Conservation (phyloP, 2,888 invertebrate genomes). For the Xestia c-nigrum region DNA sequence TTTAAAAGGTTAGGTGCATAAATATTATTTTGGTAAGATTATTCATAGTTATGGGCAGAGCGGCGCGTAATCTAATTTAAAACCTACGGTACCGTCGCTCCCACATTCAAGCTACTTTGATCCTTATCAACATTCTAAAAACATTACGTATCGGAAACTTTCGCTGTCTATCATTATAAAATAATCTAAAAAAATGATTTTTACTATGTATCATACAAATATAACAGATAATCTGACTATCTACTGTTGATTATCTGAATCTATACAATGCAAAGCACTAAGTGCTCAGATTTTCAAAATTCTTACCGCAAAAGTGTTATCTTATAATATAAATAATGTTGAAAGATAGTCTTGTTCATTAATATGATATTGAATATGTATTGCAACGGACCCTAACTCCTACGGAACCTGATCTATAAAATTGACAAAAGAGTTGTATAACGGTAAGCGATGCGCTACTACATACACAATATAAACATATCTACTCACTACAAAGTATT, state of each 20-base stretch:
- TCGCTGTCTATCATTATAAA: constrained; percentile 5
- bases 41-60: constrained; percentile 15
- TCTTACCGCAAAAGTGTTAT: constrained; percentile 17
- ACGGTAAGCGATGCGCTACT: constrained; percentile 68
- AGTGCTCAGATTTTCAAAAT: constrained; percentile 23
- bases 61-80: constrained; percentile 33
- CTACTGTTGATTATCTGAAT: constrained; percentile 33
- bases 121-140: constrained; percentile 17
- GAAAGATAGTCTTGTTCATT: constrained; percentile 46
- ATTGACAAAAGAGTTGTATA: constrained; percentile 66
- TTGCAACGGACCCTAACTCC: constrained; percentile 51
- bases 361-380: constrained; percentile 45
- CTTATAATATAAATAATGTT: constrained; percentile 24
- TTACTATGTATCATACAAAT: constrained; percentile 5
- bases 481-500: constrained; percentile 75
- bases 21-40: constrained; percentile 28
- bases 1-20: constrained; percentile 30
- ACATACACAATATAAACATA: constrained; percentile 67
- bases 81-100: constrained; percentile 18
- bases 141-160: constrained; percentile 37
- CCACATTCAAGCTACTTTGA: constrained; percentile 13
- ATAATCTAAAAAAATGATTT: constrained; percentile 41
- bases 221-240: constrained; percentile 26
- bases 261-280: constrained; percentile 36
- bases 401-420: constrained; percentile 66